Percentiles rank a stretch among this genome's conserved stretches.
Evolutionary conservation across 2,888 invertebrate species (phyloP).

Genomic region (Nephrotoma appendiculata): DNA sequence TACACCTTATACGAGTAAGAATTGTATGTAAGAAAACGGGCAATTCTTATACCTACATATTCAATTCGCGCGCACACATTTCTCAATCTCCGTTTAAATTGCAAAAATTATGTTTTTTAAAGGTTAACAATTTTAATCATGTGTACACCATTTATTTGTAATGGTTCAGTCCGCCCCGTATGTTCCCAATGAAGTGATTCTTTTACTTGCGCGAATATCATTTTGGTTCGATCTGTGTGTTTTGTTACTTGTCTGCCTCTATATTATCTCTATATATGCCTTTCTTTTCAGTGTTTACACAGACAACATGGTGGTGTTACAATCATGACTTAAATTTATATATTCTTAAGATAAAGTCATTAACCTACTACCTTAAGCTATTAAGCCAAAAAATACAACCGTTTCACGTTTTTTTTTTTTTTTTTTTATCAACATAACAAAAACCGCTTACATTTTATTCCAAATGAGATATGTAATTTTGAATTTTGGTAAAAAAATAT

Average conservation of each 20-base stretch:
- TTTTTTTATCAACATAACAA: not conserved
- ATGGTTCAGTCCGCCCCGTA: not conserved
- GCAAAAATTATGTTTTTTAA: not conserved
- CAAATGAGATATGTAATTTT: not conserved
- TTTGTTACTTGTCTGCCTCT: not conserved
- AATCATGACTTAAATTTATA: not conserved
- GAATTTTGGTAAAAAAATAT: not conserved
- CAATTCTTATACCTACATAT: not conserved
- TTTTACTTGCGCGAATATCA: not conserved
- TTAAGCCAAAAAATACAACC: not conserved
- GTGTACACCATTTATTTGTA: not conserved
- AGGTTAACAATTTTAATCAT: not conserved
- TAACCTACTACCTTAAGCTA: not conserved
- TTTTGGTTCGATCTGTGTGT: not conserved
- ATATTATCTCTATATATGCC: not conserved
- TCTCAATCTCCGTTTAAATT: not conserved
- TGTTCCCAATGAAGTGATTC: not conserved
- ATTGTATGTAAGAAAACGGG: not conserved
- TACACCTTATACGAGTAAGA: not conserved
- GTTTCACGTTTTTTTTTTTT: not conserved
- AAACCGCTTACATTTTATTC: no score
- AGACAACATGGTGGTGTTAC: not conserved
- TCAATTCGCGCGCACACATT: not conserved
- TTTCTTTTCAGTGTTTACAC: not conserved
- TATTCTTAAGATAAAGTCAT: not conserved